Evolutionary conservation across 2,888 invertebrate species (phyloP), one percentile per base, ranked within the genome.

Genomic region (Nematopogon swammerdamellus): DNA sequence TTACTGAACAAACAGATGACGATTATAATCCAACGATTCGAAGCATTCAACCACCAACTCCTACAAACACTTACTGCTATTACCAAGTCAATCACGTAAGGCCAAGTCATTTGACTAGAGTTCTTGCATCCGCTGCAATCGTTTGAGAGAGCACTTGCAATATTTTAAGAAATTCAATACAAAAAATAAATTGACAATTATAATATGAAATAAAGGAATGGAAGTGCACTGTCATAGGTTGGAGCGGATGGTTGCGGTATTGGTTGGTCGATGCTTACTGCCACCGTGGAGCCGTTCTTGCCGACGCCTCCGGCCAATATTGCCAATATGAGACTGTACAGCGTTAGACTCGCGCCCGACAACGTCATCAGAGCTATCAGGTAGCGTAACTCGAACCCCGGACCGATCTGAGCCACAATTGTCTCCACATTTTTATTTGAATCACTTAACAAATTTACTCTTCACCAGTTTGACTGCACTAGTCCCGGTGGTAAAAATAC

Each of bases 231-330:
- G n/a, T n/a, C n/a, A n/a, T 8, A 25, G 25, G 44, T 10, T 19
- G 18, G 3, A 17, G 44, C 18, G 18, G 17, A 17, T 10, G 44
- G 44, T n/a, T 3, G 6, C 18, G 5, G 18, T 18, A 19, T 10
- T 44, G 18, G 44, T 44, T 6, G 18, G 44, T 19, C 14, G 48
- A 50, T 55, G 63, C 93, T 92, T 91, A 97, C 97, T 79, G 97
- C 97, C 65, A 97, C 95, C 59, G 97, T 95, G 65, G 97, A 97
- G 81, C 97, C 97, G 83, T 97, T 97, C 85, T 96, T 97, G 71
- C 97, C 97, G 70, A 92, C 91, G 76, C 98, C 98, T 72, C 95
- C 92, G 67, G 85, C 85, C 72, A 89, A 85, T 80, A 92, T 89
- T 74, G 90, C 86, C 62, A 84, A 84, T 71, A 86, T 84, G 70